Conservation (phyloP, 2,797 vertebrate species). For the Botia almorhae region DNA sequence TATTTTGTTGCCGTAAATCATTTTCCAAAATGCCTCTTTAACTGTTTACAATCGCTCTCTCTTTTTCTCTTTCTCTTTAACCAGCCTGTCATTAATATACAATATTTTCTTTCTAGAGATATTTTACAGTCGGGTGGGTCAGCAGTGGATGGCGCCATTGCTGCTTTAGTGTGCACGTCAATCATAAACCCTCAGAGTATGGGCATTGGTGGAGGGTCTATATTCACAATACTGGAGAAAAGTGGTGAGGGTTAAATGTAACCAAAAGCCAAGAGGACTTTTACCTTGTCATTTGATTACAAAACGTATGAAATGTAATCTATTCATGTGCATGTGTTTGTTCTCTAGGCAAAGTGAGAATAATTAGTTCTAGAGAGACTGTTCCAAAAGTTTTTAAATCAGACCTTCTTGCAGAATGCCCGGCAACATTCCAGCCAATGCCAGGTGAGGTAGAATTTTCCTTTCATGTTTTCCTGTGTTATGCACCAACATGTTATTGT, state of each 20-base stretch:
- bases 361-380: slow-evolving; percentile 78
- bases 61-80: too few relatives aligned
- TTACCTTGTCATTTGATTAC: slow-evolving; percentile 21
- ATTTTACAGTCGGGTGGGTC: slow-evolving; percentile 83
- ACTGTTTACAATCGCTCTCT: too few relatives aligned
- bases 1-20: too few relatives aligned
- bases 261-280: slow-evolving; percentile 64
- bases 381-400: slow-evolving; percentile 59
- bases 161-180: slow-evolving; percentile 87
- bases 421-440: slow-evolving; percentile 24
- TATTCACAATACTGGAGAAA: slow-evolving; percentile 89
- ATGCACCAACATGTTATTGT: not conserved
- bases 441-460: slow-evolving; percentile 57
- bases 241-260: slow-evolving; percentile 77
- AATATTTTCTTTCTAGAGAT: slow-evolving; percentile 44
- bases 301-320: not conserved
- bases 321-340: not conserved
- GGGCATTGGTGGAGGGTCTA: slow-evolving; percentile 88
- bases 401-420: slow-evolving; percentile 66
- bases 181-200: slow-evolving; percentile 90
- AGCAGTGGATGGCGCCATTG: slow-evolving; percentile 89
- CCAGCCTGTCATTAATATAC: too few relatives aligned
- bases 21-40: too few relatives aligned
- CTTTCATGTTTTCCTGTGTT: not conserved
- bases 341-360: slow-evolving; percentile 70